A percentile compares a stretch with the other conserved stretches of the same genome.
Evolutionary conservation across 1,140 invertebrate species (phyloP).

Genomic region (Lordiphosa collinella): DNA sequence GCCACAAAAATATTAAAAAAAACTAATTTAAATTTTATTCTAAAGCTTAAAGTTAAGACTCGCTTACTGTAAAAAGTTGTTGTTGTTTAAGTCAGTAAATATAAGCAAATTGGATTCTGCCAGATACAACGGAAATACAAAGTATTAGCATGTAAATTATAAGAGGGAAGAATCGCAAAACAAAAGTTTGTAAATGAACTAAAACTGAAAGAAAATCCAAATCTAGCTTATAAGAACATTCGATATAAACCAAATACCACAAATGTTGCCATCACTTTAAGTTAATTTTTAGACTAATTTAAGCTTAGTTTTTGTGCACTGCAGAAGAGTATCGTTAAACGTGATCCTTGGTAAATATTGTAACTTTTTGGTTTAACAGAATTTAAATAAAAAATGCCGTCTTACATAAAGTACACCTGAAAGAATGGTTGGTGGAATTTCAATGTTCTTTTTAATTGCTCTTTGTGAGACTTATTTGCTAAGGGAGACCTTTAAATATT

Average conservation of each 20-base stretch:
- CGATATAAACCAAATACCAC: slow-evolving; percentile 2
- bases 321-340: slow-evolving; percentile 48
- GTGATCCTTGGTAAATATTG: slow-evolving; percentile 23
- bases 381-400: slow-evolving; percentile 67
- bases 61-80: slow-evolving; percentile 68
- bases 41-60: slow-evolving; percentile 27
- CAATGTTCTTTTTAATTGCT: no score
- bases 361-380: slow-evolving; percentile 39
- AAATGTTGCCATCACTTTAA: slow-evolving; percentile 26
- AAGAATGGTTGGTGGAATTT: no score
- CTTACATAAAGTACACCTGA: slow-evolving; percentile 26
- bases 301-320: slow-evolving; percentile 54
- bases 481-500: no score
- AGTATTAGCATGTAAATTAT: slow-evolving; percentile 67
- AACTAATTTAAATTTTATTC: slow-evolving; percentile 24
- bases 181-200: slow-evolving; percentile 15
- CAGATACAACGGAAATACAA: slow-evolving; percentile 66
- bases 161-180: slow-evolving; percentile 15
- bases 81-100: slow-evolving; percentile 53
- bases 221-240: slow-evolving; percentile 28
- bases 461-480: no score
- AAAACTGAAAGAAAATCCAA: slow-evolving; percentile 10
- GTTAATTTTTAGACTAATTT: slow-evolving; percentile 25
- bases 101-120: slow-evolving; percentile 36
- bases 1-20: slow-evolving; percentile 5